phyloP scores from a whole-genome alignment of 1,140 invertebrate genomes.

The Drosophila jambulina region DNA sequence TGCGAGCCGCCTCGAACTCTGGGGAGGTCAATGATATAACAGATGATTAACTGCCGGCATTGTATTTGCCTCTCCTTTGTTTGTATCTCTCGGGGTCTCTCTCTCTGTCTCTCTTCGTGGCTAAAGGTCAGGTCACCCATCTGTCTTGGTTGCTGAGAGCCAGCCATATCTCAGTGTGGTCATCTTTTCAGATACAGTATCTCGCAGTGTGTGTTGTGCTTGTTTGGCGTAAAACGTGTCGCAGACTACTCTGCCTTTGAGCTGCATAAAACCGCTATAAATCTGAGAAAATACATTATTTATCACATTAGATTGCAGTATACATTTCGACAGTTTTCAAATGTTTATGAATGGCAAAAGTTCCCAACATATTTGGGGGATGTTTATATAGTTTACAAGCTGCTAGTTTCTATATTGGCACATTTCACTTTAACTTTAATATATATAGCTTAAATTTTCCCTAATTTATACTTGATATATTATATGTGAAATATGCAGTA shows the following conservation, averaged over 20 bases:
- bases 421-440: too few relatives aligned
- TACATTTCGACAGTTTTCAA: neutral
- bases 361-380: neutral
- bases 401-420: neutral
- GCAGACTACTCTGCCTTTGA: slow-evolving; percentile 12
- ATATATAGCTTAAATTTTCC: too few relatives aligned
- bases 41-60: slow-evolving; percentile 55
- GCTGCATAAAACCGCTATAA: slow-evolving; percentile 42
- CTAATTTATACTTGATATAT: too few relatives aligned
- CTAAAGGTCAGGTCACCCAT: slow-evolving; percentile 45
- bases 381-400: neutral
- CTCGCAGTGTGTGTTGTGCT: slow-evolving; percentile 26
- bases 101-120: slow-evolving; percentile 3
- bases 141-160: slow-evolving; percentile 20
- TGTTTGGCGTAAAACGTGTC: slow-evolving; percentile 21
- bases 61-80: slow-evolving; percentile 12
- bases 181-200: slow-evolving; percentile 54
- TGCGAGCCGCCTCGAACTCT: slow-evolving; percentile 9
- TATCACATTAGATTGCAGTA: neutral
- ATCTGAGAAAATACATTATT: slow-evolving; percentile 20
- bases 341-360: neutral
- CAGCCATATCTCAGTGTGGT: slow-evolving; percentile 26
- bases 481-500: neutral
- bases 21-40: slow-evolving; percentile 57
- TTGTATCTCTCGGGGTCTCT: neutral